phyloP scores from a whole-genome alignment of 2,797 vertebrate genomes.

The Dendrocincla fuliginosa region DNA sequence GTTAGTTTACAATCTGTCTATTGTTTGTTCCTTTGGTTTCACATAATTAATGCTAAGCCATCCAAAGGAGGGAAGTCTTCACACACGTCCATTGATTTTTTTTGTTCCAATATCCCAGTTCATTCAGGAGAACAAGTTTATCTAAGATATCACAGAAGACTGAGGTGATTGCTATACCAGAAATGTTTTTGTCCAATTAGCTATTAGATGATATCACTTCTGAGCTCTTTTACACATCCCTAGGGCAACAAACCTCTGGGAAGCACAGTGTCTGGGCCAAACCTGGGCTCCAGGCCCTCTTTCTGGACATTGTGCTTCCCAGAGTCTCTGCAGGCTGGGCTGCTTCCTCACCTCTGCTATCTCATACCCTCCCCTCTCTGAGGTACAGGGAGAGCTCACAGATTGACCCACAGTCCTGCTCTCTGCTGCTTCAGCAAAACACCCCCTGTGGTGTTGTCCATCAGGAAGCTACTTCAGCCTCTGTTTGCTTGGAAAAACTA shows the following conservation, averaged over 20 bases:
- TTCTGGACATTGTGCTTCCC: neutral
- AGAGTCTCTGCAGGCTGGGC: neutral
- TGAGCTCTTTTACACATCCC: neutral
- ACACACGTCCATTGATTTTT: neutral
- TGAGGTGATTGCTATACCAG: neutral
- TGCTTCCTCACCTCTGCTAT: neutral
- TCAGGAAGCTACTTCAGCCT: neutral
- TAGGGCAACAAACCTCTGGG: neutral
- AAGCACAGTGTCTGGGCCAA: neutral
- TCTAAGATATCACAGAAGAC: neutral
- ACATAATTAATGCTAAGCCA: neutral
- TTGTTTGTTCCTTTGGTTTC: neutral
- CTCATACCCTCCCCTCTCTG: rapidly evolving
- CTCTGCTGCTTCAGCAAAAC: neutral
- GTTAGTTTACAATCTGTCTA: neutral
- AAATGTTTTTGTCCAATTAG: neutral
- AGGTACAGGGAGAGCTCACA: neutral
- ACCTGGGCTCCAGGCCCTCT: neutral
- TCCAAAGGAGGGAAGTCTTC: neutral
- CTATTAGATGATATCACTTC: neutral
- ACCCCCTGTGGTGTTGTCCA: neutral
- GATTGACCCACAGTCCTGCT: rapidly evolving
- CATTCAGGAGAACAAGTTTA: neutral
- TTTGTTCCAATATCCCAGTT: neutral
- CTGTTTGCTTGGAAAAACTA: neutral